Base-by-base conservation (phyloP, 2,888 invertebrate genomes). In the Merodon equestris region DNA sequence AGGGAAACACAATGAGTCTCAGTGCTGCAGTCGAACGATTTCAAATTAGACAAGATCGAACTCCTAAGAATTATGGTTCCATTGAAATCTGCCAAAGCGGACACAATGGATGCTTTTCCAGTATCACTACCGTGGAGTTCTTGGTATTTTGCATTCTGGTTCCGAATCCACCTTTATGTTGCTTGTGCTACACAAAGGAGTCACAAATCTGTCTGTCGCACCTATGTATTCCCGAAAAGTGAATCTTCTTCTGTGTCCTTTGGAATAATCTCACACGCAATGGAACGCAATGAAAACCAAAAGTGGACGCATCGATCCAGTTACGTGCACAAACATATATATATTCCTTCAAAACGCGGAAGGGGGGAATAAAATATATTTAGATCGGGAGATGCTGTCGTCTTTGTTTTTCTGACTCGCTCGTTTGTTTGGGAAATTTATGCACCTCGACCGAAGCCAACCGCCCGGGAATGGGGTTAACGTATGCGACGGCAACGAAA, bases 31-130 rank as follows among this genome's bases (percentile, higher is more conserved):
- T 68, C 68, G 73, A 79, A 74, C 64, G 64, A 70, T 79, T 74
- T 79, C 68, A 74, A 79, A 79, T 79, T 79, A 79, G 79, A 79
- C 63, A 68, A 74, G 68, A 79, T 74, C 68, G 64, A 74, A 74
- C 79, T 60, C 45, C 36, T 58, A 81, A 81, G 81, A 81, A 68
- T 81, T 81, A 81, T 81, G 75, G 81, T 81, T 75, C 81, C 81
- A 81, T 81, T 81, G 75, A 81, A 81, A 81, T 75, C 63, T 74
- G 79, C 79, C 74, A 73, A 73, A 79, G 68, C 74, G 79, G 79
- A 79, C 74, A 79, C 79, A 79, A 79, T 79, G 74, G 74, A 45
- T 63, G 42, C 60, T 42, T 14, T 14, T 54, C 15, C 40, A 47
- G 45, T 15, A 54, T 9, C 34, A 48, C 45, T 14, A 27, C 27